A percentile compares a stretch with the other conserved stretches of the same genome.
Conservation (phyloP, 2,888 invertebrate species). For the Blastobasis adustella region DNA sequence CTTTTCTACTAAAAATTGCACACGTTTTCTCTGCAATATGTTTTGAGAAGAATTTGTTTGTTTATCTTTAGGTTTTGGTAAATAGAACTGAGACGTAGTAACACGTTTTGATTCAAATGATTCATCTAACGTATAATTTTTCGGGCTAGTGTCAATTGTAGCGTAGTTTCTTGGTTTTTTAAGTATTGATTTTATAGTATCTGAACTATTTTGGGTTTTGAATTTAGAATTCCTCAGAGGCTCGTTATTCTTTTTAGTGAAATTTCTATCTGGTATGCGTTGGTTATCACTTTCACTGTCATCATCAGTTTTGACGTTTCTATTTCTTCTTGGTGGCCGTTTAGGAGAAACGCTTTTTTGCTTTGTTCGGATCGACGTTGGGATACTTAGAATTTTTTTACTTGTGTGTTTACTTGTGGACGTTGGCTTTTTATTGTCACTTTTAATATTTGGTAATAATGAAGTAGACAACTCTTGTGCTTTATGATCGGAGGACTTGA, state of each 20-base stretch:
- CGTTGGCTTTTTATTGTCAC: conserved; percentile 50
- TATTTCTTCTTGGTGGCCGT: conserved; percentile 74
- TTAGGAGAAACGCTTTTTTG: conserved; percentile 75
- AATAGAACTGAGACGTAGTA: conserved; percentile 76
- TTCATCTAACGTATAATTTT: conserved; percentile 43
- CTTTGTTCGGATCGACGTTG: conserved; percentile 50
- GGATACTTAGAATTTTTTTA: conserved; percentile 45
- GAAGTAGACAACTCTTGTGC: conserved; percentile 42
- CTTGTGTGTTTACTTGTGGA: conserved; percentile 48
- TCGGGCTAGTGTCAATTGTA: conserved; percentile 31
- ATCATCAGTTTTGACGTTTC: conserved; percentile 65
- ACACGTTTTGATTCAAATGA: conserved; percentile 43
- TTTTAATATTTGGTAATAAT: conserved; percentile 63
- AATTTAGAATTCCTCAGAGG: conserved; percentile 39
- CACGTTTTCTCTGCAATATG: conserved; percentile 77
- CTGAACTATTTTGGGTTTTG: conserved; percentile 43
- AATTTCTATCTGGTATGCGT: conserved; percentile 45
- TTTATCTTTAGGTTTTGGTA: conserved; percentile 72
- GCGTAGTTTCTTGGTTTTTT: conserved; percentile 72
- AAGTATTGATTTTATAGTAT: conserved; percentile 75
- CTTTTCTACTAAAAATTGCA: conserved; percentile 82
- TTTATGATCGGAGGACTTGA: conserved; percentile 58
- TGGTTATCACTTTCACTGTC: conserved; percentile 70
- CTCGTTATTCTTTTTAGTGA: conserved; percentile 40
- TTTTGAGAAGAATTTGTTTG: conserved; percentile 35